A percentile compares a stretch with the other conserved stretches of the same genome.
These are phyloP conservation scores for Clupea harengus DNA, from an alignment of 2,113 vertebrate genomes.

Conservation along the genomic window DNA sequence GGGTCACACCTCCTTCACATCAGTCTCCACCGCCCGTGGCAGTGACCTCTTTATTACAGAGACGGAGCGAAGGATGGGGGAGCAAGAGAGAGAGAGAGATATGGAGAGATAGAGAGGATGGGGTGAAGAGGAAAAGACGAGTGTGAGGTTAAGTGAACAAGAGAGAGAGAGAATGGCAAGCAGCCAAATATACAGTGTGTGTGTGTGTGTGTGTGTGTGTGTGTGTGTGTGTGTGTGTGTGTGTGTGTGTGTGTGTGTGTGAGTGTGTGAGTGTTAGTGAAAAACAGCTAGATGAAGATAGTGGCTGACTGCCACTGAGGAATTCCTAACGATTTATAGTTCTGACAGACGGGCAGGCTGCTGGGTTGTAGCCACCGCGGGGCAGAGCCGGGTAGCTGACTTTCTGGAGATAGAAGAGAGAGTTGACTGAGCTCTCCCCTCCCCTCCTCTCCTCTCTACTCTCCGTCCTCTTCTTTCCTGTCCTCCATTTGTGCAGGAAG, in stretches of 20 bases:
- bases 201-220: background rate
- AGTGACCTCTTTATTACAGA: constrained; percentile 47
- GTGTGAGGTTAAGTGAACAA: constrained; percentile 2
- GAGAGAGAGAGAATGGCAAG: background rate
- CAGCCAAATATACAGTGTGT: constrained; percentile 24
- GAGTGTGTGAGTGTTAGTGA: background rate
- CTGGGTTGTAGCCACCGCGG: constrained; percentile 23
- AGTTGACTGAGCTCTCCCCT: background rate
- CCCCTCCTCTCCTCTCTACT: background rate
- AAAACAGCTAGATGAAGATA: background rate
- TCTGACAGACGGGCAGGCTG: constrained; percentile 54
- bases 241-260: background rate
- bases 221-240: background rate
- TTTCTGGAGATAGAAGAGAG: background rate
- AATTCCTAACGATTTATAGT: constrained; percentile 64
- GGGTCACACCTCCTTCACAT: constrained; percentile 36
- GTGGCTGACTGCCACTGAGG: constrained; percentile 47
- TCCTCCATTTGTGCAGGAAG: background rate
- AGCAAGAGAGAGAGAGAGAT: background rate
- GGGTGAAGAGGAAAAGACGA: background rate
- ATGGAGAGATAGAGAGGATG: background rate
- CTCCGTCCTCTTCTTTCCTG: background rate
- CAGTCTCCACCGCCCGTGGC: constrained; percentile 14
- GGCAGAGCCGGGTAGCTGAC: background rate
- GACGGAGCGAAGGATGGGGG: background rate